Percentiles rank a stretch among this genome's conserved stretches.
phyloP scores from a whole-genome alignment of 1,140 invertebrate genomes.

The Triops cancriformis region DNA sequence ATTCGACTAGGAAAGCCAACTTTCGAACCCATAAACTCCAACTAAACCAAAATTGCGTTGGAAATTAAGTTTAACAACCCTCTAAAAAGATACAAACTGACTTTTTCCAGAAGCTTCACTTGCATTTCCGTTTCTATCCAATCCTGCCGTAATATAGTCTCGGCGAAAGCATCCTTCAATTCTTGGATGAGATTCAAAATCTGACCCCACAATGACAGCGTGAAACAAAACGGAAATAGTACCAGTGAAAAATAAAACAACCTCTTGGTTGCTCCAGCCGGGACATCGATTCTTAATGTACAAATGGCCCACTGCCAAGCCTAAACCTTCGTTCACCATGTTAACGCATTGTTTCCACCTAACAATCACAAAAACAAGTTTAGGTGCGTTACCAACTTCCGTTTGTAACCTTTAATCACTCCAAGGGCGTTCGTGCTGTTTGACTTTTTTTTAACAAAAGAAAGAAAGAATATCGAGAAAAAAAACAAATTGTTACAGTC shows the following conservation, averaged over 20 bases:
- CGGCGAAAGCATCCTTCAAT: slow-evolving; percentile 46
- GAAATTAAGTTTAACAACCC: slow-evolving; percentile 15
- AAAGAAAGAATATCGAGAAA: background rate
- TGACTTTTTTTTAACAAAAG: slow-evolving; percentile 29
- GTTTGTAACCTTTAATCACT: too few relatives aligned
- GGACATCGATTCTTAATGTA: slow-evolving; percentile 47
- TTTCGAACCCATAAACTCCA: slow-evolving; percentile 42
- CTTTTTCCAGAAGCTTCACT: slow-evolving; percentile 46
- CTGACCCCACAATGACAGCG: slow-evolving; percentile 33
- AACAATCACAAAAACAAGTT: slow-evolving; percentile 29
- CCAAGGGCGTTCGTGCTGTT: too few relatives aligned
- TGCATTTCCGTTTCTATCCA: slow-evolving; percentile 50
- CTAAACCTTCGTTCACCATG: slow-evolving; percentile 49
- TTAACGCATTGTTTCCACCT: slow-evolving; percentile 50
- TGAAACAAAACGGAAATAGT: slow-evolving; percentile 26
- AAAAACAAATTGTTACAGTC: slow-evolving; percentile 35
- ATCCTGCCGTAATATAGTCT: slow-evolving; percentile 42
- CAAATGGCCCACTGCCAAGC: slow-evolving; percentile 46
- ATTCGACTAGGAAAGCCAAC: slow-evolving; percentile 48
- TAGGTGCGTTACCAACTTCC: too few relatives aligned
- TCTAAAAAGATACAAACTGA: slow-evolving; percentile 31
- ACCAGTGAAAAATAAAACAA: slow-evolving; percentile 33
- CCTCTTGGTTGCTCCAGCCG: slow-evolving; percentile 41
- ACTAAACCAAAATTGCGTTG: slow-evolving; percentile 33
- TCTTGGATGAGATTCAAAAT: slow-evolving; percentile 47